A percentile compares a stretch with the other conserved stretches of the same genome.
Conservation (phyloP, 1,140 invertebrate genomes). For the Drosophila ananassae region DNA sequence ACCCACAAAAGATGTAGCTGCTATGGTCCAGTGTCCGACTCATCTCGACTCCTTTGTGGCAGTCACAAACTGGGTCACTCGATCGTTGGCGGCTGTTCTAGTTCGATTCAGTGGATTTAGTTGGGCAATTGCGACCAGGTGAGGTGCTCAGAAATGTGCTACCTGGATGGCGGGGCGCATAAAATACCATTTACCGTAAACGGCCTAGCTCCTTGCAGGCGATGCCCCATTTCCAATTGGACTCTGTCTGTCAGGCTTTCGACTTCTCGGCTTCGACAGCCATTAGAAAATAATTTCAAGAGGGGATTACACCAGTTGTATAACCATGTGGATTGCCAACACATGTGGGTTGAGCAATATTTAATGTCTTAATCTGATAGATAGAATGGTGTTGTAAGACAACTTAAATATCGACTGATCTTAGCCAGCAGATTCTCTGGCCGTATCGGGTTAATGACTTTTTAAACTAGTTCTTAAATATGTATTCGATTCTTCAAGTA, state of each 20-base stretch:
- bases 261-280: conserved; percentile 18
- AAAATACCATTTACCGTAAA: conserved; percentile 50
- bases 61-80: conserved; percentile 56
- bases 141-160: conserved; percentile 38
- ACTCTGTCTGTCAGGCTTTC: conserved; percentile 16
- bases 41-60: conserved; percentile 28
- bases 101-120: conserved; percentile 45
- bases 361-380: conserved; percentile 27
- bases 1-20: conserved; percentile 42
- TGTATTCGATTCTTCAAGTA: background rate
- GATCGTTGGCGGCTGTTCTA: conserved; percentile 30
- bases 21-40: conserved; percentile 8
- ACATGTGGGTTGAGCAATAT: conserved; percentile 30
- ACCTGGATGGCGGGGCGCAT: conserved; percentile 20
- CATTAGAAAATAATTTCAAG: conserved; percentile 14
- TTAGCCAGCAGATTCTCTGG: conserved; percentile 1
- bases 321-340: conserved; percentile 18
- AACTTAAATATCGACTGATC: conserved; percentile 4
- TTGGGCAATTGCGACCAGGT: conserved; percentile 2
- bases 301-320: conserved; percentile 20
- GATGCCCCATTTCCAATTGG: conserved; percentile 38
- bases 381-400: conserved; percentile 7
- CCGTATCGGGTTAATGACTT: background rate
- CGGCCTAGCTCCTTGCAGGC: conserved; percentile 33
- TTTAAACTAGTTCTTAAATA: background rate